A percentile compares a stretch with the other conserved stretches of the same genome.
phyloP scores from a whole-genome alignment of 2,888 invertebrate genomes.

The Acanthosoma haemorrhoidale region DNA sequence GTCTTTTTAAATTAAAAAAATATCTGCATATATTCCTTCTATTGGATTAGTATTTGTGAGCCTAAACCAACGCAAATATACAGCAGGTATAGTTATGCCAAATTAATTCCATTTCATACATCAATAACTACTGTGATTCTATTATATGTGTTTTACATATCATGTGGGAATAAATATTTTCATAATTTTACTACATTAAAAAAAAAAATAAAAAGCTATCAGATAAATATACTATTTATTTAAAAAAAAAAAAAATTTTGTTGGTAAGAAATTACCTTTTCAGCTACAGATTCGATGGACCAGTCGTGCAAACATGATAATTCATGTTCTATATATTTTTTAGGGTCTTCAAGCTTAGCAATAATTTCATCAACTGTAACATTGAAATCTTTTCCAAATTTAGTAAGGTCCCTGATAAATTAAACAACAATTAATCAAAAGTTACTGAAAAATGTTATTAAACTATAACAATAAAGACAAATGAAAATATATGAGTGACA shows the following conservation, averaged over 20 bases:
- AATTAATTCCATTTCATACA: no score
- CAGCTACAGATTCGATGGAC: not conserved
- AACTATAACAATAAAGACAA: not conserved
- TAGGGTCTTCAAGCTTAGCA: not conserved
- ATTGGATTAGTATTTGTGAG: no score
- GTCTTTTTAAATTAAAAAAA: no score
- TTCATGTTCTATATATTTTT: not conserved
- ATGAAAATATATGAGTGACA: no score
- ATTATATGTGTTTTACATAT: no score
- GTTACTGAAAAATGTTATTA: not conserved
- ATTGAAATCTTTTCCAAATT: conserved; percentile 31
- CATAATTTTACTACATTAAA: not conserved
- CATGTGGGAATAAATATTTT: no score
- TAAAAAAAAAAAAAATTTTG: not conserved
- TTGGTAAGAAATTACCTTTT: not conserved
- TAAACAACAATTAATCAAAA: not conserved
- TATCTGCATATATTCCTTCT: no score
- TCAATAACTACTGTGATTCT: no score
- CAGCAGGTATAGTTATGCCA: no score
- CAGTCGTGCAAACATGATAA: conserved; percentile 27
- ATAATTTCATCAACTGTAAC: conserved; percentile 25
- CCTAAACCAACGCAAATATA: no score
- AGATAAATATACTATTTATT: not conserved
- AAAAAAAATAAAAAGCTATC: not conserved
- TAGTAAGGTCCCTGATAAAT: conserved; percentile 24